Evolutionary conservation across 2,113 vertebrate species (phyloP).

Genomic region (Pseudolaguvia tuberculata): DNA sequence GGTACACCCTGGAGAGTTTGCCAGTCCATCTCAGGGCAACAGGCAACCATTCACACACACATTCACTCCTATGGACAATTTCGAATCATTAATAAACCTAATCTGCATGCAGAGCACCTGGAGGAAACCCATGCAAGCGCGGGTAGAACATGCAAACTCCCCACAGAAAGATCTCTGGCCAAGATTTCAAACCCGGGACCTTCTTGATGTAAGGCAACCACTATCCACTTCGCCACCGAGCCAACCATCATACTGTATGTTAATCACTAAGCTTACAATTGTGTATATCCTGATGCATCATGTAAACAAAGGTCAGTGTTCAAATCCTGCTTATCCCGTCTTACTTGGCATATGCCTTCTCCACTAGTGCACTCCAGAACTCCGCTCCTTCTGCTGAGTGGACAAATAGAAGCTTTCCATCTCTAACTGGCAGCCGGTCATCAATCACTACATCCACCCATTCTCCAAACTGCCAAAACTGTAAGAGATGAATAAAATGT

Average conservation of each 20-base stretch:
- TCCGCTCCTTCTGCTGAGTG: constrained; percentile 69
- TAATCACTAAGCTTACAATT: neutral
- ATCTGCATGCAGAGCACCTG: too few relatives aligned
- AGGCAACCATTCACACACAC: too few relatives aligned
- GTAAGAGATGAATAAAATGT: neutral
- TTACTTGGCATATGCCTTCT: constrained; percentile 75
- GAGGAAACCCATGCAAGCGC: too few relatives aligned
- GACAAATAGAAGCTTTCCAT: constrained; percentile 72
- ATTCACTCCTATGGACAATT: too few relatives aligned
- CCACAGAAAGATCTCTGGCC: too few relatives aligned
- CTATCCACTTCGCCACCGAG: too few relatives aligned
- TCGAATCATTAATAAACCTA: too few relatives aligned
- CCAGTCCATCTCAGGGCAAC: too few relatives aligned
- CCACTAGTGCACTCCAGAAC: constrained; percentile 73
- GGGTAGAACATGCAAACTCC: too few relatives aligned
- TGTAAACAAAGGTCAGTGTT: neutral
- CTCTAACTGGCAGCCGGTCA: constrained; percentile 67
- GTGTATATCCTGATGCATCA: neutral
- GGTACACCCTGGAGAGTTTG: too few relatives aligned
- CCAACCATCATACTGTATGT: neutral
- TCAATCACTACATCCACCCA: constrained; percentile 74
- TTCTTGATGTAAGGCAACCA: too few relatives aligned
- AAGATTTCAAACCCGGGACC: too few relatives aligned
- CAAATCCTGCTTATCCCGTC: constrained; percentile 1
- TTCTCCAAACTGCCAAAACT: constrained; percentile 78